phyloP scores from a whole-genome alignment of 2,888 invertebrate genomes.

The Prosapia bicincta region DNA sequence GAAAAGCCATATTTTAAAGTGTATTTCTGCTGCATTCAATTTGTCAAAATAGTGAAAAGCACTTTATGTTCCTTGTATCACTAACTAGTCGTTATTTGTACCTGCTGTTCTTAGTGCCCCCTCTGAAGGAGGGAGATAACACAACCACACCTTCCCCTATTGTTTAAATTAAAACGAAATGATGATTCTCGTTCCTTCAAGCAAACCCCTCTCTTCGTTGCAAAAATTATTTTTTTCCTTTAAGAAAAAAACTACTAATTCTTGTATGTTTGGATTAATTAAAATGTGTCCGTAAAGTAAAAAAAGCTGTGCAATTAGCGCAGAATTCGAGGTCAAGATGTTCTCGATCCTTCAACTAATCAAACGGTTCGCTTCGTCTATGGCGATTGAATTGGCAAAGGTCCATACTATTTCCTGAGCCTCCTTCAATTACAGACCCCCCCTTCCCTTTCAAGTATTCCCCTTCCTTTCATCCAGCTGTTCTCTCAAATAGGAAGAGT shows the following conservation, averaged over 20 bases:
- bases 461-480: background rate
- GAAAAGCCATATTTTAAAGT: too few relatives aligned
- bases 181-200: too few relatives aligned
- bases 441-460: background rate
- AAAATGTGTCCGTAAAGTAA: background rate
- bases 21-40: too few relatives aligned
- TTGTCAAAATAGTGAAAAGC: too few relatives aligned
- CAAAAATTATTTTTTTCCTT: background rate
- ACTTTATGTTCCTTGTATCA: too few relatives aligned
- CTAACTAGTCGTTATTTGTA: too few relatives aligned
- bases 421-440: background rate
- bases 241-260: background rate
- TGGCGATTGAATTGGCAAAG: slow-evolving; percentile 2
- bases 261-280: background rate
- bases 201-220: background rate
- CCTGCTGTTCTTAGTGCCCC: too few relatives aligned
- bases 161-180: too few relatives aligned
- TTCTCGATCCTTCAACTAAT: background rate
- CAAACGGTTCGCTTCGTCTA: background rate
- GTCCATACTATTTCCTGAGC: background rate
- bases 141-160: background rate
- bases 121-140: background rate
- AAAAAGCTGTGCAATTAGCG: background rate
- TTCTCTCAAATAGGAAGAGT: background rate
- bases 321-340: background rate